Conservation (phyloP, 2,888 invertebrate genomes). For the Tholera decimalis region DNA sequence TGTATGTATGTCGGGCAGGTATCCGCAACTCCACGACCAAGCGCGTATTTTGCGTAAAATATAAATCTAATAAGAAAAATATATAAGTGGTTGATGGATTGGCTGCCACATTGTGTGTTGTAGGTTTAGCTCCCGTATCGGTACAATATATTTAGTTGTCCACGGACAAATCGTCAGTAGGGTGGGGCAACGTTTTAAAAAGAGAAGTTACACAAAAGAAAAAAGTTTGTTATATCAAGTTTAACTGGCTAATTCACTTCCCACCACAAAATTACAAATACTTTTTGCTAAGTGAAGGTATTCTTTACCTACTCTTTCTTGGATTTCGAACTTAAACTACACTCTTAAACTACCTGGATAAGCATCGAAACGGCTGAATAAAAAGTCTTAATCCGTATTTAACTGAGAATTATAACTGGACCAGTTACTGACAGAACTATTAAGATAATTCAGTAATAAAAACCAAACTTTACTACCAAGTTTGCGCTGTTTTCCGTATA, state of each 20-base stretch:
- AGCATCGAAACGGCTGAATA: conserved; percentile 30
- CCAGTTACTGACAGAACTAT: conserved; percentile 42
- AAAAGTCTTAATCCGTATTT: conserved; percentile 24
- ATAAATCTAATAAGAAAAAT: too few species aligned
- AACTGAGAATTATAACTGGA: conserved; percentile 35
- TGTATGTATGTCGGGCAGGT: too few species aligned
- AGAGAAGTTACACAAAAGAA: too few species aligned
- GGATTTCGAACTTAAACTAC: conserved; percentile 8
- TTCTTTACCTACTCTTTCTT: not conserved
- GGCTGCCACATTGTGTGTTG: too few species aligned
- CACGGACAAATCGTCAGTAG: too few species aligned
- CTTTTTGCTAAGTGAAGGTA: not conserved
- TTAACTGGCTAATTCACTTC: not conserved
- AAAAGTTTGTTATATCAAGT: too few species aligned
- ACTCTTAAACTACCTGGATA: conserved; percentile 27
- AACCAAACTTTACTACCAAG: conserved; percentile 37
- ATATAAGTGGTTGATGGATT: too few species aligned
- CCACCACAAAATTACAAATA: not conserved
- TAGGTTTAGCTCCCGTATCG: too few species aligned
- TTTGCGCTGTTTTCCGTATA: conserved; percentile 33
- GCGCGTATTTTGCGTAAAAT: too few species aligned
- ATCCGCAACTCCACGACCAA: too few species aligned
- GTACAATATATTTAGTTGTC: too few species aligned
- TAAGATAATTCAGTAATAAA: conserved; percentile 57
- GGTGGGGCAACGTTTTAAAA: too few species aligned